phyloP scores from a whole-genome alignment of 2,113 vertebrate genomes.

The Thomomys bottae region DNA sequence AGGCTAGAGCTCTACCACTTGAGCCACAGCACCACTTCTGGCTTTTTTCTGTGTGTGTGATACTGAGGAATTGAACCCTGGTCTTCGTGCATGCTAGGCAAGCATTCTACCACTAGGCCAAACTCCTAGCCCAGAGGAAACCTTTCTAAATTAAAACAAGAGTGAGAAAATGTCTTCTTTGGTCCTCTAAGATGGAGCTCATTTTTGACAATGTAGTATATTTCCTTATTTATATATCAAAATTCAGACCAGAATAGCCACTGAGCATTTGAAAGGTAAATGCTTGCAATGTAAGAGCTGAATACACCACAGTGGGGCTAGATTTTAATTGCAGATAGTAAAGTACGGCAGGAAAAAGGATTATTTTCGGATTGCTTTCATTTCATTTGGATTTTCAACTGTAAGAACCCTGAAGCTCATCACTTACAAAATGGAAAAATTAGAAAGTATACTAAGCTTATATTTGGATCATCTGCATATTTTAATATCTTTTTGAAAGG shows the following conservation, averaged over 20 bases:
- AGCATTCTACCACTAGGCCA: no score
- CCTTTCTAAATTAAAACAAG: slow-evolving; percentile 31
- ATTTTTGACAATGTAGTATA: slow-evolving; percentile 10
- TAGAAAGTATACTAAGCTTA: slow-evolving; percentile 15
- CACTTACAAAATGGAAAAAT: not conserved
- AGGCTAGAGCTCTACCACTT: no score
- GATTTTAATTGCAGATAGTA: not conserved
- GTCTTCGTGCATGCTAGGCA: no score
- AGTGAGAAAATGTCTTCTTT: slow-evolving; percentile 32
- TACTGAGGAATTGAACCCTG: no score
- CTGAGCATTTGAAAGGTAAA: not conserved
- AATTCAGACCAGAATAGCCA: not conserved
- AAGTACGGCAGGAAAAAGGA: not conserved
- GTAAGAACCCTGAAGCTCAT: not conserved
- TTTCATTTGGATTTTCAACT: not conserved
- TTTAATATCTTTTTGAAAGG: slow-evolving; percentile 21
- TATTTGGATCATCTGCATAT: slow-evolving; percentile 17
- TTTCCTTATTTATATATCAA: slow-evolving; percentile 8
- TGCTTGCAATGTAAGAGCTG: not conserved
- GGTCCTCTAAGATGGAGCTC: not conserved
- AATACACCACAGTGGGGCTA: not conserved
- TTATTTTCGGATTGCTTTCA: not conserved
- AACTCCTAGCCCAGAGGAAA: no score
- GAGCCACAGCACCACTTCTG: no score
- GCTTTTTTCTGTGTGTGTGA: no score